Percentiles rank a stretch among this genome's conserved stretches.
Conservation (phyloP, 1,140 invertebrate species). For the Tribolium madens region DNA sequence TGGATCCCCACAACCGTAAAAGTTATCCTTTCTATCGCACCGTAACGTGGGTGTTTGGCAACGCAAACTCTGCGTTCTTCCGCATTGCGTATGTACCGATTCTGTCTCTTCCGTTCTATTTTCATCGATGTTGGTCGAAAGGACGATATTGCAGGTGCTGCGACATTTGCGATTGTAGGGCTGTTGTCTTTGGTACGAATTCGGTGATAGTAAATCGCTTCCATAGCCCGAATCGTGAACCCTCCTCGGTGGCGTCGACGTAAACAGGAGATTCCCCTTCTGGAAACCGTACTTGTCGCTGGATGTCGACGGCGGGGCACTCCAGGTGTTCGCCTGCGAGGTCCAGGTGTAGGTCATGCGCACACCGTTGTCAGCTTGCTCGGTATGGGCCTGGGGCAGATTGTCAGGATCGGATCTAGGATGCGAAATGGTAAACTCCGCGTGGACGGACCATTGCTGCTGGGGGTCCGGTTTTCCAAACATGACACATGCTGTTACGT, state of each 20-base stretch:
- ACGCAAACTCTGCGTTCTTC: constrained; percentile 62
- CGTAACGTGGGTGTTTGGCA: constrained; percentile 60
- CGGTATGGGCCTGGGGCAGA: constrained; percentile 57
- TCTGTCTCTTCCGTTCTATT: constrained; percentile 41
- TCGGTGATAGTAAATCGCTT: constrained; percentile 66
- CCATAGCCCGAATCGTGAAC: constrained; percentile 68
- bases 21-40: constrained; percentile 52
- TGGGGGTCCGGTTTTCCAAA: constrained; percentile 42
- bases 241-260: constrained; percentile 66
- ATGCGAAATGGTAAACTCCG: constrained; percentile 71
- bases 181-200: constrained; percentile 64
- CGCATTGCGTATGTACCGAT: constrained; percentile 50
- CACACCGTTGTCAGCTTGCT: constrained; percentile 65
- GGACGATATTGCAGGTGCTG: constrained; percentile 77
- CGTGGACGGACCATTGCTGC: constrained; percentile 73
- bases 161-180: constrained; percentile 68
- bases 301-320: constrained; percentile 38
- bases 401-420: constrained; percentile 57
- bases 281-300: constrained; percentile 65
- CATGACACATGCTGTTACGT: constrained; percentile 29
- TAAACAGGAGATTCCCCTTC: constrained; percentile 70
- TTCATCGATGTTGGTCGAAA: constrained; percentile 65
- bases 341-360: constrained; percentile 70
- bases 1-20: constrained; percentile 62
- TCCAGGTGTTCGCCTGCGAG: constrained; percentile 52